Evolutionary conservation across 2,888 invertebrate genomes (phyloP).

Genomic region (Melinopterus prodromus): DNA sequence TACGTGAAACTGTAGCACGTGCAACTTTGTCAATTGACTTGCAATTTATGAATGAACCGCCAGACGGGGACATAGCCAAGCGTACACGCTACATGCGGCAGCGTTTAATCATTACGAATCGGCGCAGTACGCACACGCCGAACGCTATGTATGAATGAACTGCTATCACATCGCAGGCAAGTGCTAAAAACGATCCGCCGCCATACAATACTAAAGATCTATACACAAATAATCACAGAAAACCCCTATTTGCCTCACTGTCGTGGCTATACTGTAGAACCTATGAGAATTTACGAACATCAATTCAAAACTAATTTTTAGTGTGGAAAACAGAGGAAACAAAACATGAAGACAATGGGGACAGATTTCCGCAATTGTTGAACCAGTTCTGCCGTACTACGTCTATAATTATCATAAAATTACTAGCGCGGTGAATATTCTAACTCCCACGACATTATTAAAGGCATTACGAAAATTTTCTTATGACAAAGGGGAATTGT

Average conservation of each 20-base stretch:
- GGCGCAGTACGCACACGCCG: constrained; percentile 51
- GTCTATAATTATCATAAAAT: constrained; percentile 38
- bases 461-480: constrained; percentile 43
- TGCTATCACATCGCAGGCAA: background rate
- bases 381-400: constrained; percentile 7
- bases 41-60: constrained; percentile 54
- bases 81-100: constrained; percentile 47
- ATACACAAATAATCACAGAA: background rate
- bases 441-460: constrained; percentile 43
- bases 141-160: constrained; percentile 49
- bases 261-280: background rate
- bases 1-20: constrained; percentile 42
- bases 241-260: too few species aligned
- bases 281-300: background rate
- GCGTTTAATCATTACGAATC: constrained; percentile 47
- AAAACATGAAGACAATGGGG: constrained; percentile 30
- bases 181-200: background rate
- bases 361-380: constrained; percentile 35
- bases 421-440: constrained; percentile 36
- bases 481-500: constrained; percentile 29
- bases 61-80: constrained; percentile 40
- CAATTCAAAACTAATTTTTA: background rate
- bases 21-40: constrained; percentile 41
- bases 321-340: constrained; percentile 5
- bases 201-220: background rate